Evolutionary conservation across 2,888 invertebrate genomes (phyloP).

Genomic region (Neria commutata): DNA sequence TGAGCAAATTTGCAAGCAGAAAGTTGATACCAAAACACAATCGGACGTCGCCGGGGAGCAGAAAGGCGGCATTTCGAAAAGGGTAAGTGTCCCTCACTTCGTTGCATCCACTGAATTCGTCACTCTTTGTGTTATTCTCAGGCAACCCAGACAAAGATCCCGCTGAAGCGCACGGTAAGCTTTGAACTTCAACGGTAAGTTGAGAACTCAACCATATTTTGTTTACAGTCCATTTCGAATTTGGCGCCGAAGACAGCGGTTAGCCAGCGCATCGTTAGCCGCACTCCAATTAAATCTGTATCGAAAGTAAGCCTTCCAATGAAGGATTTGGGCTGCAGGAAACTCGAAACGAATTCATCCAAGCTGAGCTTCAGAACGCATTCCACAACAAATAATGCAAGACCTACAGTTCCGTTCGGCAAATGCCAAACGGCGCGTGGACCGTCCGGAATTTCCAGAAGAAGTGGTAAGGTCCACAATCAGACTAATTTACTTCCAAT

Average conservation of each 20-base stretch:
- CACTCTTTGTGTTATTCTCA: neutral
- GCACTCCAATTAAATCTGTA: conserved; percentile 16
- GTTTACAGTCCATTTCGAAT: conserved; percentile 7
- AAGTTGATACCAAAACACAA: conserved; percentile 5
- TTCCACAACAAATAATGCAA: neutral
- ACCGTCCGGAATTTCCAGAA: too few species aligned
- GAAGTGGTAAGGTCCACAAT: too few species aligned
- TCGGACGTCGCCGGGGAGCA: neutral
- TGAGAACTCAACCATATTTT: too few species aligned
- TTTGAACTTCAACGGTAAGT: too few species aligned
- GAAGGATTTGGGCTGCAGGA: conserved; percentile 19
- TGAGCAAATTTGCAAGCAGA: conserved; percentile 19
- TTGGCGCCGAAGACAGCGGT: neutral
- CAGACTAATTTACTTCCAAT: too few species aligned
- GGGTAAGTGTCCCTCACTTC: too few species aligned
- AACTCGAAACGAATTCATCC: conserved; percentile 18
- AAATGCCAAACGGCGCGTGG: too few species aligned
- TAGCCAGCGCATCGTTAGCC: too few species aligned
- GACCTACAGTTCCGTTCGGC: neutral
- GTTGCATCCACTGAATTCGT: neutral
- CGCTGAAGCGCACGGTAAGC: conserved; percentile 28
- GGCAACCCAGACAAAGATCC: conserved; percentile 23
- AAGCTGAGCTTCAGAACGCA: conserved; percentile 17
- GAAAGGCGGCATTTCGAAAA: too few species aligned
- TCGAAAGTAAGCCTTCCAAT: conserved; percentile 26